A percentile compares a stretch with the other conserved stretches of the same genome.
phyloP scores from a whole-genome alignment of 2,797 vertebrate species.

The Carapus acus region DNA sequence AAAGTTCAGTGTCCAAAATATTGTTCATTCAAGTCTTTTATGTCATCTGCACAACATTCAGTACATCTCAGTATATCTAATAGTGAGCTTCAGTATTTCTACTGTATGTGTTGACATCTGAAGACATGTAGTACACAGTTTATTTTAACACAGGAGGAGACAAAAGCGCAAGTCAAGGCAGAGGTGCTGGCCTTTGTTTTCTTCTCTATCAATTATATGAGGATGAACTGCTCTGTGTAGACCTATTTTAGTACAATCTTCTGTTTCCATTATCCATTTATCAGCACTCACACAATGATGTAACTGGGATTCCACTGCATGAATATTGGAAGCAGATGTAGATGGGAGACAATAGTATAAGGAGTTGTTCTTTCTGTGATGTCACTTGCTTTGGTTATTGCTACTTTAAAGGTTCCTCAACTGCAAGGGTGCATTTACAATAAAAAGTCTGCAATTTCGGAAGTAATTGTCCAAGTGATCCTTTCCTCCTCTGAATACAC shows the following conservation, averaged over 20 bases:
- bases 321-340: constrained; percentile 6
- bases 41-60: constrained; percentile 14
- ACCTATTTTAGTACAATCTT: constrained; percentile 9
- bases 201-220: background rate
- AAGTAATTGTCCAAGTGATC: constrained; percentile 23
- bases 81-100: background rate
- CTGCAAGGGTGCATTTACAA: constrained; percentile 30
- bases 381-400: constrained; percentile 10
- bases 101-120: background rate
- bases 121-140: background rate
- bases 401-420: constrained; percentile 19
- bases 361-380: constrained; percentile 9
- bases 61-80: background rate
- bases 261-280: constrained; percentile 4
- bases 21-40: constrained; percentile 28
- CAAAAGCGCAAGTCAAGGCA: constrained; percentile 1
- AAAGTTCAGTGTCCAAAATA: constrained; percentile 4
- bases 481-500: constrained; percentile 7
- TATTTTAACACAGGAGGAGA: constrained; percentile 2
- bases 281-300: background rate
- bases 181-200: constrained; percentile 3
- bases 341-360: too few relatives aligned
- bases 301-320: background rate
- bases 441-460: constrained; percentile 53
- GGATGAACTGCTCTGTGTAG: background rate